Evolutionary conservation across 2,797 vertebrate genomes (phyloP).

Genomic region (Danio albolineatus): DNA sequence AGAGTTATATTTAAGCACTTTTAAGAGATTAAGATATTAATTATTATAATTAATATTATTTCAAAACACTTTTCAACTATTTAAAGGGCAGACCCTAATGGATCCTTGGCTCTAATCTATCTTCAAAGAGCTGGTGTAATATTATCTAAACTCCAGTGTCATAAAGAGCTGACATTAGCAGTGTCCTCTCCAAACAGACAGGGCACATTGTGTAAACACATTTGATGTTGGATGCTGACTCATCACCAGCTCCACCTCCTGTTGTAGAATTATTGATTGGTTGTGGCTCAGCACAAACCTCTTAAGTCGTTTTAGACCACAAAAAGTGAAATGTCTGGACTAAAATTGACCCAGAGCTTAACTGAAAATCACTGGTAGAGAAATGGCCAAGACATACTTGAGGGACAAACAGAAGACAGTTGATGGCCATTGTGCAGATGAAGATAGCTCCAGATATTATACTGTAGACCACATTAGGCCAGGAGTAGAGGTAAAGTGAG

Average conservation of each 20-base stretch:
- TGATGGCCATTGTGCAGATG: constrained; percentile 88
- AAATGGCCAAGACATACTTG: constrained; percentile 78
- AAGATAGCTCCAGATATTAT: constrained; percentile 92
- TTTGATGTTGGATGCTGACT: constrained; percentile 26
- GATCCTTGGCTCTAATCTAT: constrained; percentile 16
- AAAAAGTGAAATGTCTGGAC: not conserved
- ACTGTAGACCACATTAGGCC: constrained; percentile 92
- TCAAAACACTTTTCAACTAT: no score
- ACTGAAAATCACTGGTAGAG: not conserved
- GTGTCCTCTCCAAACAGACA: constrained; percentile 9
- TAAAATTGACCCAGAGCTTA: not conserved
- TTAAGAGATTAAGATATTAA: no score
- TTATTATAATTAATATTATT: no score
- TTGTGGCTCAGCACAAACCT: constrained; percentile 4
- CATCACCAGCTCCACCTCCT: not conserved
- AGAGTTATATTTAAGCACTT: no score
- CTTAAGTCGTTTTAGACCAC: not conserved
- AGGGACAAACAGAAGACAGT: constrained; percentile 94
- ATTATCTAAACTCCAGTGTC: constrained; percentile 1
- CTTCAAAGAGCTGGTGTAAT: not conserved
- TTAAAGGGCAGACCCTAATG: no score
- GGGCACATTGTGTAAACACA: constrained; percentile 15
- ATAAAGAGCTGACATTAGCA: constrained; percentile 35
- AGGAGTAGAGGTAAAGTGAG: constrained; percentile 84
- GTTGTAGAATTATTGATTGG: constrained; percentile 30